Evolutionary conservation across 2,797 vertebrate genomes (phyloP).

Genomic region (Sylvia borin): DNA sequence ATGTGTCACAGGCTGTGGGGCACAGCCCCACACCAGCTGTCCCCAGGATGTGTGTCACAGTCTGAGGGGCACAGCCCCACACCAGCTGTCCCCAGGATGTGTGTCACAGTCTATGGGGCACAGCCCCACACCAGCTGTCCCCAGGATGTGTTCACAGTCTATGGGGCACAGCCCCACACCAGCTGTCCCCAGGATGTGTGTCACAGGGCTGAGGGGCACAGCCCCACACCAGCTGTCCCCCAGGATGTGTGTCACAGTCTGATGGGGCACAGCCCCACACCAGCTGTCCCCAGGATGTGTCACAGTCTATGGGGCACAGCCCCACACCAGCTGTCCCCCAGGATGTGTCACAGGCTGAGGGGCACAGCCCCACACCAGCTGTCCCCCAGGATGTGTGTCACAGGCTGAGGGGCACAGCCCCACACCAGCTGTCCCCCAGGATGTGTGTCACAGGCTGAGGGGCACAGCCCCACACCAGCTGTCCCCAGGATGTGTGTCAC

Average conservation of each 20-base stretch:
- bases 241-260: too few relatives aligned
- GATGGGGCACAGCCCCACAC: background rate
- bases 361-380: background rate
- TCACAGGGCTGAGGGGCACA: background rate
- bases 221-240: background rate
- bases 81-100: background rate
- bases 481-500: too few relatives aligned
- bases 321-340: background rate
- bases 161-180: too few relatives aligned
- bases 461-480: too few relatives aligned
- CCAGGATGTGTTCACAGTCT: too few relatives aligned
- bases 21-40: too few relatives aligned
- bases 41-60: too few relatives aligned
- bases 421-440: background rate
- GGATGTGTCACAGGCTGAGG: background rate
- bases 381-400: background rate
- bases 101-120: background rate
- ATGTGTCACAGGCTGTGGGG: too few relatives aligned
- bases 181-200: background rate
- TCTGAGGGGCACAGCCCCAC: background rate
- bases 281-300: background rate
- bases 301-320: background rate
- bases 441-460: background rate
- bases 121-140: background rate
- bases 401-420: background rate